Base-by-base conservation (phyloP, 2,888 invertebrate genomes). In the Eristalis arbustorum region DNA sequence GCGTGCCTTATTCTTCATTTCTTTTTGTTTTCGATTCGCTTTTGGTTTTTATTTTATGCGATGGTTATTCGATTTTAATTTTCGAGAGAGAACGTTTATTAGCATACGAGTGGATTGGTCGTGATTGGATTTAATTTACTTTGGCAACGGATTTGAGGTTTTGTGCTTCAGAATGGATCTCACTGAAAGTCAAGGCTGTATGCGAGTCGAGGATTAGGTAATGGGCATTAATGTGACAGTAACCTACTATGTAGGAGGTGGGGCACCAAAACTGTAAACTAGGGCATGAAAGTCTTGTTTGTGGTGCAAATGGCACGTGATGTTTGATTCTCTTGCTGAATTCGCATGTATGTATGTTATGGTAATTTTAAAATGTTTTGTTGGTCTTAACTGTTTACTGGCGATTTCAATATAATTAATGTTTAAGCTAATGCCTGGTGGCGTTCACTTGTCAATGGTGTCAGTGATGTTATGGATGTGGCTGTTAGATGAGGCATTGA, bases 161-260 rank as follows among this genome's bases (percentile, higher is more conserved):
- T n/a, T 49, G 4, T 49, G 49, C 34, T 18, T 49, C 49, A 49
- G 49, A 49, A 49, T 49, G 49, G 49, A 14, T n/a, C 49, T 6
- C 49, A n/a, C 57, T 37, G 57, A 78, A 83, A 78, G 78, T 73
- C 83, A 83, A 83, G 77, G 78, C 78, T 78, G 68, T 69, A 49
- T 49, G 49, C 49, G 18, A 18, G 77, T 34, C 67, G 23, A n/a
- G 11, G 23, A 28, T 73, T 83, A 73, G 57, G 40, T 68, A 67
- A 83, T 77, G 63, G 25, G 59, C 49, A 37, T 42, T 40, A 18
- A 57, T 63, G 37, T 22, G 72, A 77, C 40, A 76, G 61, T 73
- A 63, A 49, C 49, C 49, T 49, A 49, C 49, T 49, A 18, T 6
- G 49, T 5, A 6, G 49, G 18, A 49, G n/a, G n/a, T 18, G 42